Evolutionary conservation across 2,797 vertebrate genomes (phyloP).

Genomic region (Lagorchestes hirsutus): DNA sequence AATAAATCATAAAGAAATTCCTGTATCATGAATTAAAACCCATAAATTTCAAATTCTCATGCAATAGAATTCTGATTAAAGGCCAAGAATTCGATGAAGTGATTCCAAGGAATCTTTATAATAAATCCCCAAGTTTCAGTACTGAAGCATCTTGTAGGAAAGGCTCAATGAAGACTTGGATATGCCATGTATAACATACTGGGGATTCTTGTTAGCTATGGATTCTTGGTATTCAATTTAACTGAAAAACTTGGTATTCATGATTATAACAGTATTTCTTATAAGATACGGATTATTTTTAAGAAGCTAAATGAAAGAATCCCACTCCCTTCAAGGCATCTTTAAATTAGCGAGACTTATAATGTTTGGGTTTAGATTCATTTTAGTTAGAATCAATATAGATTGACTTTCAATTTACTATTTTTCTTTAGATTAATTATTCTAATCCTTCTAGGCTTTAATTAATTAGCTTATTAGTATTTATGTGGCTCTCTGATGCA

Average conservation of each 20-base stretch:
- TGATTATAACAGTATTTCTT: neutral
- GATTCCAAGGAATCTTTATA: neutral
- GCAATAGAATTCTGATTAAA: neutral
- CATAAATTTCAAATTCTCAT: neutral
- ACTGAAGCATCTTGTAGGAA: neutral
- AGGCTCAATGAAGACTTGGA: neutral
- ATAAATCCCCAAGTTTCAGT: neutral
- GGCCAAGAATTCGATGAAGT: neutral
- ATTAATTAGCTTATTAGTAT: neutral
- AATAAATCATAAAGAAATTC: neutral
- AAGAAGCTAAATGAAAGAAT: neutral
- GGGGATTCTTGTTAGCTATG: neutral
- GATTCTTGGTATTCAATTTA: neutral
- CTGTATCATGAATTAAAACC: neutral
- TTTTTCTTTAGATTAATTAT: neutral
- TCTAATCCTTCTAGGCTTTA: neutral
- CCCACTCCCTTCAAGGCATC: neutral
- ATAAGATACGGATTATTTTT: neutral
- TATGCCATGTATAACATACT: neutral
- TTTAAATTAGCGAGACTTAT: neutral
- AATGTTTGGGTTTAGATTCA: neutral
- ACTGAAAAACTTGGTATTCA: neutral
- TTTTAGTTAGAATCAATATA: neutral
- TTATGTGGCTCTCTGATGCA: neutral
- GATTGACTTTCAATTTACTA: neutral